phyloP scores from a whole-genome alignment of 2,888 invertebrate species.

The Trissonchulus sp. region DNA sequence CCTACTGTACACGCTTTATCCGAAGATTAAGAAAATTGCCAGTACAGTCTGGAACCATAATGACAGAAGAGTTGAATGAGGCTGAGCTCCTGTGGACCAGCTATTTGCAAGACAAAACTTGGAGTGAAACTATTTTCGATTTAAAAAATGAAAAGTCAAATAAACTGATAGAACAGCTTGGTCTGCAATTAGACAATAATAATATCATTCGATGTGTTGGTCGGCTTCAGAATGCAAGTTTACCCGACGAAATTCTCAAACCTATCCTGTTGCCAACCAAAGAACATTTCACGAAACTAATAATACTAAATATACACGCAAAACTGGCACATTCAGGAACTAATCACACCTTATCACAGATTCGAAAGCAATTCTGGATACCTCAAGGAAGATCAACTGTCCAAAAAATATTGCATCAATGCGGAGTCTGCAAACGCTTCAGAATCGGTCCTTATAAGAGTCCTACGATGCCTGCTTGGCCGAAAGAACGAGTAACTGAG shows the following conservation, averaged over 20 bases:
- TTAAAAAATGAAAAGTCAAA: too few relatives aligned
- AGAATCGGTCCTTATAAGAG: neutral
- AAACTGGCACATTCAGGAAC: neutral
- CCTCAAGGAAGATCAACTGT: neutral
- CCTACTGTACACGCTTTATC: too few relatives aligned
- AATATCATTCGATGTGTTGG: neutral
- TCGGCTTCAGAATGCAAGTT: too few relatives aligned
- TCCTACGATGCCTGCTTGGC: neutral
- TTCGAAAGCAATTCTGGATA: neutral
- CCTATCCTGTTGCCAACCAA: neutral
- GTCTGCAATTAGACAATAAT: neutral
- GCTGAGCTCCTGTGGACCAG: too few relatives aligned
- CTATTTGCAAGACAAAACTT: too few relatives aligned
- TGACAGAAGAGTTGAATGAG: too few relatives aligned
- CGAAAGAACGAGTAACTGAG: neutral
- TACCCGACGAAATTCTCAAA: neutral
- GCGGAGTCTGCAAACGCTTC: neutral
- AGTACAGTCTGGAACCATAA: too few relatives aligned
- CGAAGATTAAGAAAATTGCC: too few relatives aligned
- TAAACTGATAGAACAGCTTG: too few relatives aligned
- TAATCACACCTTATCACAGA: neutral
- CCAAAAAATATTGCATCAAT: neutral
- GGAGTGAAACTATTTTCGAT: too few relatives aligned
- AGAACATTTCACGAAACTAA: neutral
- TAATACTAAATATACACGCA: neutral